phyloP scores from a whole-genome alignment of 2,888 invertebrate genomes.

The Ophraella communa region DNA sequence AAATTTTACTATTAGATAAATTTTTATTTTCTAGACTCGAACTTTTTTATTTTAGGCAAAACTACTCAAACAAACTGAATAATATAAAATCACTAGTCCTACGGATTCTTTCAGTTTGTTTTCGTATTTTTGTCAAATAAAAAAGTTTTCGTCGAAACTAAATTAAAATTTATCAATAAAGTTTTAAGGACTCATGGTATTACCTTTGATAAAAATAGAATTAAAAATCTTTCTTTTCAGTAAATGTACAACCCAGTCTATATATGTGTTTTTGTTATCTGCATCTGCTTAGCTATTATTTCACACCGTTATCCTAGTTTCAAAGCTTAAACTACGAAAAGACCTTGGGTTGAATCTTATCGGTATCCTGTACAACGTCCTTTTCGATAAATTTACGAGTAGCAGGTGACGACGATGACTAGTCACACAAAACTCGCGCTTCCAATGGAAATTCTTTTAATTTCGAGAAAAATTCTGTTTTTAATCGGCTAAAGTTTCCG shows the following conservation, averaged over 20 bases:
- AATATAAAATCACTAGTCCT: no score
- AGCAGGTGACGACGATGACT: constrained; percentile 11
- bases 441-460: not conserved
- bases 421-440: not conserved
- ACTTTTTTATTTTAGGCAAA: no score
- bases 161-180: no score
- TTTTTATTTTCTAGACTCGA: no score
- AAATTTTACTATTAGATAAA: no score
- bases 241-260: constrained; percentile 1
- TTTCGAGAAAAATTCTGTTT: not conserved
- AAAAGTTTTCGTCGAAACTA: no score
- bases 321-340: constrained; percentile 29
- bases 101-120: no score
- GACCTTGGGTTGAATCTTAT: constrained; percentile 28
- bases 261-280: constrained; percentile 35
- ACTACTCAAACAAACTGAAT: no score
- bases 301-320: constrained; percentile 32
- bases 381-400: constrained; percentile 20
- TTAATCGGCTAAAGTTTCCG: not conserved
- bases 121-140: no score
- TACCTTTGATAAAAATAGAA: not conserved
- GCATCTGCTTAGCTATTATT: constrained; percentile 35
- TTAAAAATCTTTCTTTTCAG: not conserved
- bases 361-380: constrained; percentile 23
- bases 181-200: no score